Conservation (phyloP, 2,113 vertebrate species). For the Hystrix brachyura region DNA sequence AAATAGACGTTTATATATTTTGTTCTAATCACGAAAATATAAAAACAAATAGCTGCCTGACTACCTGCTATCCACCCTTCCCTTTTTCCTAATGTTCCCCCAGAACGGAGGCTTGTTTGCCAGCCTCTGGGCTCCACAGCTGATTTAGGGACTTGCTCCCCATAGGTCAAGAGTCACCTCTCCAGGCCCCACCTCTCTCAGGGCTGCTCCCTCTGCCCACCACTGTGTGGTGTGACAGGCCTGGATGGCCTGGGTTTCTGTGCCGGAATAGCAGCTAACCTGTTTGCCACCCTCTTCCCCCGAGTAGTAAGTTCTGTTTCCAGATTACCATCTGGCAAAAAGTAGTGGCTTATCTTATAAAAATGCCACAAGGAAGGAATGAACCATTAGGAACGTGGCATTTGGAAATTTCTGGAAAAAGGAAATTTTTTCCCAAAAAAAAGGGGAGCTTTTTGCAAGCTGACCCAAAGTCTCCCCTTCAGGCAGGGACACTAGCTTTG, state of each 20-base stretch:
- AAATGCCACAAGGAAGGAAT: neutral
- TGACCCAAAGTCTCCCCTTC: neutral
- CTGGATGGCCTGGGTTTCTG: neutral
- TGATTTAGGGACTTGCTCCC: neutral
- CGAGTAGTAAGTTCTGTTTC: neutral
- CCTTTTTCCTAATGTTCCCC: neutral
- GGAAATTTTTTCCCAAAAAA: neutral
- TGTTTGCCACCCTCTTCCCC: neutral
- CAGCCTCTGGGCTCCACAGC: neutral
- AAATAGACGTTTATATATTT: neutral
- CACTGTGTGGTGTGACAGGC: neutral
- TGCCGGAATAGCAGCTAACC: neutral
- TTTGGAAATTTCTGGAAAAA: conserved; percentile 2
- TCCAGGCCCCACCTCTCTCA: neutral
- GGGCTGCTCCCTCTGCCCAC: neutral
- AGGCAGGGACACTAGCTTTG: neutral
- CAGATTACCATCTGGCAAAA: neutral
- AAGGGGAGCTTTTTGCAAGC: neutral
- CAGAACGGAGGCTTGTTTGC: neutral
- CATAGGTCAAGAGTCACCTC: neutral
- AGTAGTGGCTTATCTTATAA: neutral
- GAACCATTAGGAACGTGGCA: neutral
- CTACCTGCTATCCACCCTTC: neutral
- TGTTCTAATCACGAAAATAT: neutral
- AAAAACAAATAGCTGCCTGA: neutral